Conservation (phyloP, 2,797 vertebrate species). For the Hippocampus kuda region DNA sequence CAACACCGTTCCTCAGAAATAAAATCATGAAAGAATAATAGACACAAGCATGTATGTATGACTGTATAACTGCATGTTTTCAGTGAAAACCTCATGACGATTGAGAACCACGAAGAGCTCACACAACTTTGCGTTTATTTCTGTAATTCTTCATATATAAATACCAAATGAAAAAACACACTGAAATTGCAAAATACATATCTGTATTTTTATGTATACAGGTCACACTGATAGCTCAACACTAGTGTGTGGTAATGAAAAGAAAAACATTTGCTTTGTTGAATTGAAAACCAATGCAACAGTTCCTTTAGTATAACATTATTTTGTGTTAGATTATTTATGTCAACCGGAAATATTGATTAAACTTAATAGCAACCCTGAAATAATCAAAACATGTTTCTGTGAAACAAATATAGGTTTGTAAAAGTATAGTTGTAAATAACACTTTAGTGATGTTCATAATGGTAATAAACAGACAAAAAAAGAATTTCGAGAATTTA, state of each 20-base stretch:
- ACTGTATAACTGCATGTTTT: neutral
- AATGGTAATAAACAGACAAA: neutral
- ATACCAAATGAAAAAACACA: neutral
- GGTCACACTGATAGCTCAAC: neutral
- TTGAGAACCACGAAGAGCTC: neutral
- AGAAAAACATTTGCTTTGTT: neutral
- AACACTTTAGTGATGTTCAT: neutral
- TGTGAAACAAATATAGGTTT: neutral
- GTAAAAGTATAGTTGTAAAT: neutral
- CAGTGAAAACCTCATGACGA: neutral
- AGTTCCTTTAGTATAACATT: neutral
- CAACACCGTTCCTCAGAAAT: neutral
- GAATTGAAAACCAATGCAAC: neutral
- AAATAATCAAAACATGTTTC: neutral
- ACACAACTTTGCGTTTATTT: neutral
- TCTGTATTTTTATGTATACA: neutral
- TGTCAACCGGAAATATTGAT: neutral
- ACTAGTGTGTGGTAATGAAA: neutral
- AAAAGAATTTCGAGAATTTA: neutral
- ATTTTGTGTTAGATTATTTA: neutral
- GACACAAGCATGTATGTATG: neutral
- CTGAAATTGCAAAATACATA: neutral
- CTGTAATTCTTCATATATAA: neutral
- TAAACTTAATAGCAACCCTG: neutral
- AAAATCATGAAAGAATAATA: neutral